Evolutionary conservation across 2,113 vertebrate species (phyloP), one percentile per base, ranked within the genome.

Genomic region (Heloderma charlesbogerti): DNA sequence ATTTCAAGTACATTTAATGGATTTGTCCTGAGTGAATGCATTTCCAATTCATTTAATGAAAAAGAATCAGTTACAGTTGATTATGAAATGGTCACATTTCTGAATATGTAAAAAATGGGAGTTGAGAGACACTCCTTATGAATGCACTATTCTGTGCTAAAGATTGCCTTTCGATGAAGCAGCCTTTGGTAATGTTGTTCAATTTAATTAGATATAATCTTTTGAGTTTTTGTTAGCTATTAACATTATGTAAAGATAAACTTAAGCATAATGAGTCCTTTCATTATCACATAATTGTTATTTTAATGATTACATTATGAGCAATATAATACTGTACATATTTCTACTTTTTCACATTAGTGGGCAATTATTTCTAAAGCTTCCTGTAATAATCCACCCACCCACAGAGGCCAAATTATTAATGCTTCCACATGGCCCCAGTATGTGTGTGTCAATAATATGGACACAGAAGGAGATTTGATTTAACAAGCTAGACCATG

Each of bases 241-340:
- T 96, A 97, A 96, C 93, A 95, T 97, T 96, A 96, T 96, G 94
- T 96, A 97, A 97, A 97, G 96, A 98, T 97, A 97, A 98, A 97
- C 96, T 94, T 94, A 97, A 95, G 92, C 86, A 94, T 95, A 96
- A 96, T 89, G 92, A 96, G 87, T 94, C 95, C 94, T 96, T 96
- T 95, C 95, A 94, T 96, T 95, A 96, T 94, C 95, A 95, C 67
- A 34, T 96, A 97, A 97, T 96, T 95, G 82, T 96, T 96, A 95
- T 94, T 97, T 97, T 97, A 97, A 96, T 95, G 93, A 96, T 94
- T 96, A 94, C 43, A 95, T 95, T 95, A 96, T 92, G 89, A 95
- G 91, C 91, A 94, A 89, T 96, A 94, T 88, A 96, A 93, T 92
- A 94, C 92, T 92, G 94, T 93, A 92, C 87, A 93, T 95, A 96